Percentiles rank a stretch among this genome's conserved stretches.
phyloP scores from a whole-genome alignment of 2,797 vertebrate species.

The Myiotriccus ornatus region DNA sequence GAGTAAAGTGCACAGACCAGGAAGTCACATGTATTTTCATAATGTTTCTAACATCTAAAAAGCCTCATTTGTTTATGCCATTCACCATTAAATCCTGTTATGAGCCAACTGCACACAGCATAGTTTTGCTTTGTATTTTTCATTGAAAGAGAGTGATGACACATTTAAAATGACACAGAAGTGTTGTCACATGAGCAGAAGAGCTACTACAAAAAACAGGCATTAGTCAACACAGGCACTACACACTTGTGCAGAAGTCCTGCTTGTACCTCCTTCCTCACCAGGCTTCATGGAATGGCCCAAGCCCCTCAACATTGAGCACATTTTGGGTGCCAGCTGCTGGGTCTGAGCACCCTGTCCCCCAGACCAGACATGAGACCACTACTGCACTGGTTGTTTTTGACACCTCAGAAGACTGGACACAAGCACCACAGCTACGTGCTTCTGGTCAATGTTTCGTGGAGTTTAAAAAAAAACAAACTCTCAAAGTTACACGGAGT shows the following conservation, averaged over 20 bases:
- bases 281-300: fast-evolving
- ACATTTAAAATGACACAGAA: neutral
- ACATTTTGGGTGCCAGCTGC: neutral
- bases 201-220: neutral
- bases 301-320: neutral
- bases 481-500: neutral
- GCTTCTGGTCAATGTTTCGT: fast-evolving
- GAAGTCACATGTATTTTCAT: neutral
- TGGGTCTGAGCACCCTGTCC: neutral
- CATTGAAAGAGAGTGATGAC: neutral
- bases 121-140: neutral
- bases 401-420: too few relatives aligned
- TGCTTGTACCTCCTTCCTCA: neutral
- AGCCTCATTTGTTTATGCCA: neutral
- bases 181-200: neutral
- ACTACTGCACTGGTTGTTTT: fast-evolving
- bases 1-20: neutral
- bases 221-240: neutral
- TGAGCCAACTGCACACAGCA: neutral
- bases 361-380: neutral
- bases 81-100: neutral
- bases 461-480: neutral
- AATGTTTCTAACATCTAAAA: neutral
- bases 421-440: fast-evolving
- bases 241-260: neutral